Evolutionary conservation across 2,888 invertebrate species (phyloP).

Genomic region (Lithophane ornitopus): DNA sequence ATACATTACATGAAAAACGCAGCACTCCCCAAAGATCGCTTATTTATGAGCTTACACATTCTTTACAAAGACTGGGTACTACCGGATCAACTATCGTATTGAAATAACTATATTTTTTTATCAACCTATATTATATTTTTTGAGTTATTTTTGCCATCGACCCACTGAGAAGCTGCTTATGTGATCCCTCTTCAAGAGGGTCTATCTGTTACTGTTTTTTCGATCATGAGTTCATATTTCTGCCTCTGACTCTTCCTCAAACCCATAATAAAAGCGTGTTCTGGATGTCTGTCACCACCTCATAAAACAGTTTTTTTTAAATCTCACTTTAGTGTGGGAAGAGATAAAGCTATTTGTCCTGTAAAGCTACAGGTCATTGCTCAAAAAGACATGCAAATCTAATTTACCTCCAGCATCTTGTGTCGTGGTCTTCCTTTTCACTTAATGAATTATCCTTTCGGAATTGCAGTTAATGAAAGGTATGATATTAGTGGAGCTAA

Average conservation of each 20-base stretch:
- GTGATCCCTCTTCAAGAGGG: not conserved
- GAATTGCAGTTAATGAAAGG: not conserved
- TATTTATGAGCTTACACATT: slow-evolving; percentile 30
- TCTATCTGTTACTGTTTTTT: not conserved
- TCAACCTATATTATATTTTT: not conserved
- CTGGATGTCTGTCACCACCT: too few relatives aligned
- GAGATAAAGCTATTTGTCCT: too few relatives aligned
- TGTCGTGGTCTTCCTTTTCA: not conserved
- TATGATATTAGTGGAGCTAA: not conserved
- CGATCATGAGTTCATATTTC: not conserved
- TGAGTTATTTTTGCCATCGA: not conserved
- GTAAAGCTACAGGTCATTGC: not conserved
- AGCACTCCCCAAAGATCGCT: slow-evolving; percentile 4
- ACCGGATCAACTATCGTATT: not conserved
- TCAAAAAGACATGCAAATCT: not conserved
- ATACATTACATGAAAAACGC: slow-evolving; percentile 38
- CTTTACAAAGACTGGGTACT: not conserved
- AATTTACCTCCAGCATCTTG: not conserved
- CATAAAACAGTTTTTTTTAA: too few relatives aligned
- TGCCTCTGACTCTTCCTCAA: not conserved
- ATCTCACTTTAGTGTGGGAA: too few relatives aligned
- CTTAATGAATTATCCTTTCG: not conserved
- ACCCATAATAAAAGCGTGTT: not conserved
- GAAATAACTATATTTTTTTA: not conserved
- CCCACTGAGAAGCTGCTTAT: not conserved